Evolutionary conservation across 2,113 vertebrate genomes (phyloP).

Genomic region (Nothoprocta pentlandii): DNA sequence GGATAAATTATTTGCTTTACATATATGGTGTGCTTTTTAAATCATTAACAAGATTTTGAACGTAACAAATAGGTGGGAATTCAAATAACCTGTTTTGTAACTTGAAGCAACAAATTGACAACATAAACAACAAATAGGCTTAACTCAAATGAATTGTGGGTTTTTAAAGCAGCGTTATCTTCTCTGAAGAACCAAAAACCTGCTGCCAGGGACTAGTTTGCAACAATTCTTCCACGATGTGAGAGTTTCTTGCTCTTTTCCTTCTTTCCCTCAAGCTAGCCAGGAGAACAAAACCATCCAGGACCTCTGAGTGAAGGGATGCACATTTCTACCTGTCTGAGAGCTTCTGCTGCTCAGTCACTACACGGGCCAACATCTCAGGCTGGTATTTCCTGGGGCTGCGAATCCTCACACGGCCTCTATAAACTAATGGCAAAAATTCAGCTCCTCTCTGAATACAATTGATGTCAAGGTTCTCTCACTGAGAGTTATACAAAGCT

Average conservation of each 20-base stretch:
- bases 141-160: neutral
- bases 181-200: neutral
- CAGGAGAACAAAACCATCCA: neutral
- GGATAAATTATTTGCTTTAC: neutral
- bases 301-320: no score
- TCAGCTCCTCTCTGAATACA: neutral
- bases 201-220: neutral
- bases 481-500: neutral
- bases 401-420: neutral
- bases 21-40: neutral
- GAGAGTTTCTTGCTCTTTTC: neutral
- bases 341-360: neutral
- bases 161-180: neutral
- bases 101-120: neutral
- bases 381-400: neutral
- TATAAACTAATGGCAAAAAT: neutral
- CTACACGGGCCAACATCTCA: neutral
- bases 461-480: neutral
- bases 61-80: neutral
- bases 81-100: neutral
- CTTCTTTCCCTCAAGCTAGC: neutral
- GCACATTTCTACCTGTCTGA: neutral
- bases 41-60: neutral
- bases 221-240: no score
- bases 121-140: neutral